Evolutionary conservation across 2,888 invertebrate species (phyloP), one percentile per base, ranked within the genome.

Genomic region (Aspidiotus rigidus): DNA sequence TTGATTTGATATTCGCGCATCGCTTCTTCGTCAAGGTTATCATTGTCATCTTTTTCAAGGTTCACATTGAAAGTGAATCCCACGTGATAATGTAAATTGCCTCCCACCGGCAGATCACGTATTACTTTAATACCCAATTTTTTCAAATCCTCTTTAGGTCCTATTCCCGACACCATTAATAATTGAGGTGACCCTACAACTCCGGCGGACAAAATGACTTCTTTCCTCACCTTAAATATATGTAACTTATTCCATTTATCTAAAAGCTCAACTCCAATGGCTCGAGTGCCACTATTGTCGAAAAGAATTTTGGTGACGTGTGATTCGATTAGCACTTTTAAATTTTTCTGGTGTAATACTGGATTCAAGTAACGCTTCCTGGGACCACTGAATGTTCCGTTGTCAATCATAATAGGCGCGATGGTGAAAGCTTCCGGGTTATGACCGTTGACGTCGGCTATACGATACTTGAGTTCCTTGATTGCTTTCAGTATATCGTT

Each of bases 191-290:
- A 82, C 73, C 83, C 85, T 63, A 88, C 80, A 3, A 85, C 80
- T 7, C 88, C 88, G 1, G 83, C 85, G 11, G 84, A 83, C 7
- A 88, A 74, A 70, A 88, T 83, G 0, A 88, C 81, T 74, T 86
- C 86, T 71, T 83, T 84, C 10, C 78, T 78, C 7, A 84, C 84
- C 69, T 86, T 80, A 2, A 91, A 85, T 60, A 71, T 67, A 8
- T 13, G 64, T 11, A 44, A 44, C 16, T 71, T 73, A 5, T 77
- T 77, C n/a, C 75, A 73, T 13, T 62, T 69, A 49, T 73, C 73
- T 41, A 88, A 81, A 74, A 88, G 90, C 76, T 91, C 87, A 0
- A 93, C 87, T 0, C 91, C 90, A 70, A 85, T 85, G 0, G 91
- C 90, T 72, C 86, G 82, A 74, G 80, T 81, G 11, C 77, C 77